Base-by-base conservation (phyloP, 2,888 invertebrate genomes). In the Atrina japonica region DNA sequence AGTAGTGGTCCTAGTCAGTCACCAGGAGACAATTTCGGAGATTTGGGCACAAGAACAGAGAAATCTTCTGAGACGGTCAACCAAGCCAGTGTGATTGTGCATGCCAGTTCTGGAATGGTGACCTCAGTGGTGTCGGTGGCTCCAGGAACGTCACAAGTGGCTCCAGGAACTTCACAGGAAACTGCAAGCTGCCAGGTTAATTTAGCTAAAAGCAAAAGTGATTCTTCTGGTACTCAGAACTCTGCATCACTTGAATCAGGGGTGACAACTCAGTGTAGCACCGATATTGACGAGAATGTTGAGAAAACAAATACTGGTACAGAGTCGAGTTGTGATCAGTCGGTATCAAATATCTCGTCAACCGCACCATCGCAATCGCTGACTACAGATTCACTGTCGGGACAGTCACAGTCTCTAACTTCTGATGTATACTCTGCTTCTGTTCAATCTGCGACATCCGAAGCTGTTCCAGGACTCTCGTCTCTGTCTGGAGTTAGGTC, bases 21-120 rank as follows among this genome's bases (percentile, higher is more conserved):
- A 55, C 29, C 93, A 92, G 43, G 52, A 40, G 11, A 35, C 35
- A 5, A 7, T 35, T 5, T 11, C 35, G 11, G 6, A 35, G 11
- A 35, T 11, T n/a, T 49, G 25, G 27, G 65, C 40, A 53, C 49
- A 40, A 50, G 66, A 55, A 35, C 43, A 16, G 23, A 29, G 16
- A 64, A 73, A 23, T 66, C 70, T 5, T 47, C 55, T 5, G 82
- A 47, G 14, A 55, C 83, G 56, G 65, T 73, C 23, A 78, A 83
- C 7, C 89, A 88, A 73, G 81, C 88, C 14, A 89, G 90, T 74
- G 89, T 90, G 27, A 89, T 90, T 30, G 88, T 90, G n/a, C 89
- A 89, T 70, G 87, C 87, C 1, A 84, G 88, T 29, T 83, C 84
- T 3, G 81, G 83, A 23, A 68, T 68, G 43, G 55, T 43, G 50